Conservation (phyloP, 2,797 vertebrate genomes). For the Pantherophis alleghaniensis region DNA sequence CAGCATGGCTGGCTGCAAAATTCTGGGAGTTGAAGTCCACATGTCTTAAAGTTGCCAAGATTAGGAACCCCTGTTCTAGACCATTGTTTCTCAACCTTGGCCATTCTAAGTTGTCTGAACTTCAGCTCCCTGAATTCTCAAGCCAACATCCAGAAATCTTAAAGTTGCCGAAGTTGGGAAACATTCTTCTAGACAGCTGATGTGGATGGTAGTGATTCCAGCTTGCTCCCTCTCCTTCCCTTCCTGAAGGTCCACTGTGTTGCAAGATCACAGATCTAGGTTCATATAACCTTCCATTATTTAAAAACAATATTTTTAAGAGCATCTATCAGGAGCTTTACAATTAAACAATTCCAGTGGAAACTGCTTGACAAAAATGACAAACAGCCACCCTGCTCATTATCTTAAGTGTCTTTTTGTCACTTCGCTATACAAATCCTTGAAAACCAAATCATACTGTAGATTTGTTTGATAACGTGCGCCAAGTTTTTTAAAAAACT, state of each 20-base stretch:
- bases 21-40: not conserved
- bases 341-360: not conserved
- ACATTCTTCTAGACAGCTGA: not conserved
- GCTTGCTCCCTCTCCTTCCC: not conserved
- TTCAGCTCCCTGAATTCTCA: not conserved
- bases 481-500: not conserved
- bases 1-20: not conserved
- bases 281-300: not conserved
- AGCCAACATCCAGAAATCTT: not conserved
- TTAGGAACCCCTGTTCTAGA: not conserved
- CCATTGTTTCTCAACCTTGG: not conserved
- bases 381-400: not conserved
- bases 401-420: not conserved
- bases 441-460: not conserved
- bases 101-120: not conserved
- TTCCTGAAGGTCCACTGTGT: not conserved
- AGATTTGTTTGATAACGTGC: not conserved
- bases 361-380: not conserved
- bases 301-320: not conserved
- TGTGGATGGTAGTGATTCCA: not conserved
- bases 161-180: not conserved
- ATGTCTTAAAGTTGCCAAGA: not conserved
- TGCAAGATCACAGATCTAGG: not conserved
- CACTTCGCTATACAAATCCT: fast-evolving
- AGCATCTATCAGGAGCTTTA: not conserved